Conservation (phyloP, 2,888 invertebrate species). For the Diogma glabrata region DNA sequence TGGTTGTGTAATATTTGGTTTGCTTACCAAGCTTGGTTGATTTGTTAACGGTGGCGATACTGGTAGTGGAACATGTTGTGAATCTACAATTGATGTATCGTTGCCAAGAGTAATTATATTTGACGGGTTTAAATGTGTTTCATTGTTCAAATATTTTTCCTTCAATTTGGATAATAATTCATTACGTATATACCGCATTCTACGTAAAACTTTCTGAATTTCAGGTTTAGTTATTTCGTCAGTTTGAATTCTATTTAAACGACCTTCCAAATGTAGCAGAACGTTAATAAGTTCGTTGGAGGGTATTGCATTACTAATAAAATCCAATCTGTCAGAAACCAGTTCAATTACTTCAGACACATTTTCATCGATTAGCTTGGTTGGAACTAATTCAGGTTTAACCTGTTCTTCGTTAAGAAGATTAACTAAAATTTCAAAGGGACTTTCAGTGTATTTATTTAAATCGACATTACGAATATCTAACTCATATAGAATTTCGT, state of each 20-base stretch:
- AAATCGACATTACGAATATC: background rate
- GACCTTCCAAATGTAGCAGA: background rate
- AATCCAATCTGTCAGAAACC: background rate
- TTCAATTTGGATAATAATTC: background rate
- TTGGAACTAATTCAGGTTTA: background rate
- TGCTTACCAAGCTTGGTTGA: too few relatives aligned
- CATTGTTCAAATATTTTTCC: background rate
- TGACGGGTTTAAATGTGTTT: background rate
- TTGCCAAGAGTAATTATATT: background rate
- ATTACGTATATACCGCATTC: background rate
- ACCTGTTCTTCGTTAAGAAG: background rate
- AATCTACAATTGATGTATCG: too few relatives aligned
- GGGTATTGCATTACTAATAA: background rate
- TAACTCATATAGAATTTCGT: background rate
- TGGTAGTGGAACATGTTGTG: too few relatives aligned
- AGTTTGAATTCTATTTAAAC: background rate
- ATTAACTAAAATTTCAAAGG: background rate
- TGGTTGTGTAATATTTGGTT: too few relatives aligned
- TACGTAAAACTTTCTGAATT: background rate
- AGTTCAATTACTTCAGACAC: background rate
- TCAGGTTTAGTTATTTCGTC: background rate
- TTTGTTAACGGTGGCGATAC: background rate
- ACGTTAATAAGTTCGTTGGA: background rate
- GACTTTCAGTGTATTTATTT: background rate
- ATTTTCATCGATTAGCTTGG: background rate